Evolutionary conservation across 2,797 vertebrate species (phyloP).

Genomic region (Cossypha dichroa): DNA sequence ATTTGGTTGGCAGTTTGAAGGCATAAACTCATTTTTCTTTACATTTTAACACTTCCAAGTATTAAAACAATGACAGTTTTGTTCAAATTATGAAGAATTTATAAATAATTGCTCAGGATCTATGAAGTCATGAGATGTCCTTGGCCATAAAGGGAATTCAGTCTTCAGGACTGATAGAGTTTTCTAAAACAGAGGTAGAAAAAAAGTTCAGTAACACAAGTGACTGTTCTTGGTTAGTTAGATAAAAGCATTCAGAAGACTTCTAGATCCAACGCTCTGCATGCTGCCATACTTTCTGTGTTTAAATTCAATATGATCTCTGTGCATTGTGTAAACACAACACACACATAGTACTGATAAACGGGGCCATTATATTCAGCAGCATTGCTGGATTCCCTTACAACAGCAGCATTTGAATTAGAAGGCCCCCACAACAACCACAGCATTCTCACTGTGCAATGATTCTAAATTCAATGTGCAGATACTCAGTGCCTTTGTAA

Average conservation of each 20-base stretch:
- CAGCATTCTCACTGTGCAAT: background rate
- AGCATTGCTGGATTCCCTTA: background rate
- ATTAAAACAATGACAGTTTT: background rate
- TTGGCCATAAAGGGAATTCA: background rate
- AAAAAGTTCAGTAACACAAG: background rate
- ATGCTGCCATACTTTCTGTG: background rate
- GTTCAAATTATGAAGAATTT: background rate
- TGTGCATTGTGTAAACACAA: background rate
- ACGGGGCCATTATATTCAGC: accelerated
- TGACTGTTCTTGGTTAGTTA: background rate
- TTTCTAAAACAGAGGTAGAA: background rate
- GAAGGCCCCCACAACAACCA: background rate
- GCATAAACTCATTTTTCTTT: background rate
- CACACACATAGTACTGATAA: background rate
- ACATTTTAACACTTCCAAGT: background rate
- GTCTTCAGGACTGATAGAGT: background rate
- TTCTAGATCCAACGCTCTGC: background rate
- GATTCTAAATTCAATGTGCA: background rate
- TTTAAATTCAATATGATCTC: background rate
- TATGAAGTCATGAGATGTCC: background rate
- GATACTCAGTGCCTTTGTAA: background rate
- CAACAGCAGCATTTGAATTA: background rate
- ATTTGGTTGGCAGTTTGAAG: background rate
- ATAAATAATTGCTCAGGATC: background rate
- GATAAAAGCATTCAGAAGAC: background rate